A percentile compares a stretch with the other conserved stretches of the same genome.
Evolutionary conservation across 2,888 invertebrate species (phyloP).

Genomic region (Lepidonotus clava): DNA sequence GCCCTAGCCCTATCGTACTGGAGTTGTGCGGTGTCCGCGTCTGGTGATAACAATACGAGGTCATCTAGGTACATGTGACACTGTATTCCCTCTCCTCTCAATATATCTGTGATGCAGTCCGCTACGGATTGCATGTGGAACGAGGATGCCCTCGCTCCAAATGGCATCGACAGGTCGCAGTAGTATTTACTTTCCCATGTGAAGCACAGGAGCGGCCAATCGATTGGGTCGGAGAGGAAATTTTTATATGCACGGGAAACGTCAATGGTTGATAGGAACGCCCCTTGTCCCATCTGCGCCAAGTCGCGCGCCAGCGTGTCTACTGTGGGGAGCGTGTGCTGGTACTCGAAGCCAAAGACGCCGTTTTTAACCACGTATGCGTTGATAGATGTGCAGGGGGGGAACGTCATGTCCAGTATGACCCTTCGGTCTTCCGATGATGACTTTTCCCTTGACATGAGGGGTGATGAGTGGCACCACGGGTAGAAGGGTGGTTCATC

Average conservation of each 20-base stretch:
- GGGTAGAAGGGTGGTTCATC: too few species aligned
- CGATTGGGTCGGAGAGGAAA: background rate
- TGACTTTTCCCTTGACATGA: too few species aligned
- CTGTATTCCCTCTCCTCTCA: background rate
- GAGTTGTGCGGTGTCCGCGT: too few species aligned
- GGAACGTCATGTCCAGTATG: too few species aligned
- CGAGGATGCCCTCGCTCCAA: background rate
- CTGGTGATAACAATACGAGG: too few species aligned
- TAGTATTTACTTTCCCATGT: background rate
- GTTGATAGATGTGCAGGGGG: too few species aligned
- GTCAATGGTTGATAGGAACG: background rate
- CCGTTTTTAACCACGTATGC: too few species aligned
- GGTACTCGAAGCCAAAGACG: too few species aligned
- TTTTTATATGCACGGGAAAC: background rate
- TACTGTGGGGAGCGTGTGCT: background rate
- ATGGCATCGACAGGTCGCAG: background rate
- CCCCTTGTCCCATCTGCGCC: background rate
- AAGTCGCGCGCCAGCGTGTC: background rate
- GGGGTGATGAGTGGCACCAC: too few species aligned
- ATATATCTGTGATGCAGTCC: background rate
- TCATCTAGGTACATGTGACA: too few species aligned
- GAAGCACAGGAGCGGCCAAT: background rate
- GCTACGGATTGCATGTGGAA: background rate
- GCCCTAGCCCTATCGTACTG: too few species aligned
- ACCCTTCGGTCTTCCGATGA: too few species aligned